Conservation (phyloP, 1,140 invertebrate species). For the Drosophila suzukii region DNA sequence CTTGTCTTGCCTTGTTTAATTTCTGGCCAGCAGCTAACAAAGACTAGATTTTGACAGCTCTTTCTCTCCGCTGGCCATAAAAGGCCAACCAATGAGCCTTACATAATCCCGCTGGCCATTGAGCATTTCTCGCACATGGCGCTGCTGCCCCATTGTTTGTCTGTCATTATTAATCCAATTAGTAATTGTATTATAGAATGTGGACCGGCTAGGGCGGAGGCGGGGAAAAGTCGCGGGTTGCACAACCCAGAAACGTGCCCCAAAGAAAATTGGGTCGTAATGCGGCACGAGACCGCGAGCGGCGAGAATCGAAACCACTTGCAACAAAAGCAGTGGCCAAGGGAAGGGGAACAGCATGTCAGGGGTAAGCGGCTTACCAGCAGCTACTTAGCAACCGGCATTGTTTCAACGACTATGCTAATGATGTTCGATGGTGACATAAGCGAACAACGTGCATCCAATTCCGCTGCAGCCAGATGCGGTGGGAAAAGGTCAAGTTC, state of each 20-base stretch:
- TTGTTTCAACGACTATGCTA: constrained; percentile 30
- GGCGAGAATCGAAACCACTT: constrained; percentile 45
- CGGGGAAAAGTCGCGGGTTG: constrained; percentile 20
- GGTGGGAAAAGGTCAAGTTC: constrained; percentile 43
- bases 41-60: constrained; percentile 49
- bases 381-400: constrained; percentile 23
- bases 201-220: background rate
- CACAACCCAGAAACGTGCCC: constrained; percentile 56
- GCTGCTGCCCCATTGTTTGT: constrained; percentile 63
- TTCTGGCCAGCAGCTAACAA: constrained; percentile 44
- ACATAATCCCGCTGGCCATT: constrained; percentile 62
- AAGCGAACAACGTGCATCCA: constrained; percentile 29
- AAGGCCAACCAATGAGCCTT: constrained; percentile 40
- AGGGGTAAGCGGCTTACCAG: constrained; percentile 46
- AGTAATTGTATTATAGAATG: constrained; percentile 64
- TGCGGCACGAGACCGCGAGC: constrained; percentile 43
- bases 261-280: constrained; percentile 48
- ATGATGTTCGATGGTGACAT: constrained; percentile 42
- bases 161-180: constrained; percentile 79
- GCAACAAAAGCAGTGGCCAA: background rate
- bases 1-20: constrained; percentile 32
- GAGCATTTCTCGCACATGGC: constrained; percentile 54
- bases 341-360: constrained; percentile 40
- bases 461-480: background rate
- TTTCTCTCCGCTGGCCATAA: constrained; percentile 40